These are phyloP conservation scores for Drosophila phalerata DNA, from an alignment of 2,888 invertebrate species.

Conservation along the genomic window DNA sequence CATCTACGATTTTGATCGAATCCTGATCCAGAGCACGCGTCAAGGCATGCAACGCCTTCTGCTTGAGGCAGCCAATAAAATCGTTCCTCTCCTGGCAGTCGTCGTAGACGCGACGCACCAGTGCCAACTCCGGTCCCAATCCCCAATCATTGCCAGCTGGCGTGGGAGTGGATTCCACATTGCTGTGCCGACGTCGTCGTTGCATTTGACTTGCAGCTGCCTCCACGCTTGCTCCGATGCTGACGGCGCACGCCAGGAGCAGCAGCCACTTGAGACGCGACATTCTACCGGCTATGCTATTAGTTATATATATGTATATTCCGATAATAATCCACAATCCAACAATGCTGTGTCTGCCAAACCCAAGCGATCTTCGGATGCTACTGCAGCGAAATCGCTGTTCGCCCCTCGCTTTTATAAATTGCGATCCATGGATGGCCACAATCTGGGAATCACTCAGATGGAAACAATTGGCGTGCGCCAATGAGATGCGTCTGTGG, in stretches of 20 bases:
- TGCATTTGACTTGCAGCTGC: slow-evolving; percentile 54
- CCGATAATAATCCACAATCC: slow-evolving; percentile 32
- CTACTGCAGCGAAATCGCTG: slow-evolving; percentile 82
- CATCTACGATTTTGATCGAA: slow-evolving; percentile 88
- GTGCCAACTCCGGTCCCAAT: slow-evolving; percentile 87
- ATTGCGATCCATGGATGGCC: slow-evolving; percentile 55
- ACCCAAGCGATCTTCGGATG: slow-evolving; percentile 61
- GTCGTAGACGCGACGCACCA: slow-evolving; percentile 88
- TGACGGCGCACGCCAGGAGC: slow-evolving; percentile 61
- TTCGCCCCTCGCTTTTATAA: slow-evolving; percentile 83
- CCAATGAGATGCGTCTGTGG: slow-evolving; percentile 49
- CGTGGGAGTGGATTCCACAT: slow-evolving; percentile 1
- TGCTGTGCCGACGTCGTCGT: slow-evolving; percentile 65
- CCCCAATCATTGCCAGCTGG: slow-evolving; percentile 39
- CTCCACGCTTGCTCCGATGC: slow-evolving; percentile 29
- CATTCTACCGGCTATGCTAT: slow-evolving; percentile 45
- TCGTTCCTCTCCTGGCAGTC: slow-evolving; percentile 88
- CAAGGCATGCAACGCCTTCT: slow-evolving; percentile 88
- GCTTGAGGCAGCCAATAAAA: slow-evolving; percentile 88
- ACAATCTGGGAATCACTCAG: slow-evolving; percentile 69
- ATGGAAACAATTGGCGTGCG: slow-evolving; percentile 84
- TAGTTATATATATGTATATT: slow-evolving; percentile 5
- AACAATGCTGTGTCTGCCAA: slow-evolving; percentile 33
- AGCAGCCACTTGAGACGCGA: slow-evolving; percentile 69
- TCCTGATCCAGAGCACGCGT: slow-evolving; percentile 88